Evolutionary conservation across 2,797 vertebrate species (phyloP).

Genomic region (Anas georgica): DNA sequence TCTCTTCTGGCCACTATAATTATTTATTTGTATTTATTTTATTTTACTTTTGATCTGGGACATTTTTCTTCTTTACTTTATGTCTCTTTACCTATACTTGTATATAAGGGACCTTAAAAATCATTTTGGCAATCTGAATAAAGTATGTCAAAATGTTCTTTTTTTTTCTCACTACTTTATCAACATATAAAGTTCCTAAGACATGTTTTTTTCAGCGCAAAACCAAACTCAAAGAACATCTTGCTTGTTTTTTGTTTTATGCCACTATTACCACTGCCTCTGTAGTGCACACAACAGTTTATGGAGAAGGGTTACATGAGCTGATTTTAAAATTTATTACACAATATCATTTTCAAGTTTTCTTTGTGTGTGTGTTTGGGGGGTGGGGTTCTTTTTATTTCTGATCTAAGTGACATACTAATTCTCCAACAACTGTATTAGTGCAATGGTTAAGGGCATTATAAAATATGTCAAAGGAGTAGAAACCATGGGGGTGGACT

Average conservation of each 20-base stretch:
- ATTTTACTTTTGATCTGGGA: not conserved
- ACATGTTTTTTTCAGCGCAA: not conserved
- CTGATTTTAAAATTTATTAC: not conserved
- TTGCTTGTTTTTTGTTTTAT: not conserved
- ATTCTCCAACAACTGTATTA: not conserved
- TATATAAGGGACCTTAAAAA: not conserved
- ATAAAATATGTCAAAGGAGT: not conserved
- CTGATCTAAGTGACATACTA: not conserved
- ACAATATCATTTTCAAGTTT: not conserved
- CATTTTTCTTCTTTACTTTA: not conserved
- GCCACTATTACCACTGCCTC: not conserved
- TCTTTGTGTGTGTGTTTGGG: too few relatives aligned
- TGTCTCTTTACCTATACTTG: not conserved
- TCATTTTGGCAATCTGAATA: not conserved
- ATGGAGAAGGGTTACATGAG: not conserved
- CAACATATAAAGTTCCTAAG: not conserved
- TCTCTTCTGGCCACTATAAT: not conserved
- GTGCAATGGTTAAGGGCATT: not conserved
- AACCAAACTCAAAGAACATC: not conserved
- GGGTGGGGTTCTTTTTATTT: not conserved
- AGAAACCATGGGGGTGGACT: fast-evolving
- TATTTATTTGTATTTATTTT: too few relatives aligned
- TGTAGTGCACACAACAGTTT: not conserved
- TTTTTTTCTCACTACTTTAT: not conserved
- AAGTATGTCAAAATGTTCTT: not conserved